A percentile compares a stretch with the other conserved stretches of the same genome.
phyloP scores from a whole-genome alignment of 2,888 invertebrate species.

The Lithosia quadra region DNA sequence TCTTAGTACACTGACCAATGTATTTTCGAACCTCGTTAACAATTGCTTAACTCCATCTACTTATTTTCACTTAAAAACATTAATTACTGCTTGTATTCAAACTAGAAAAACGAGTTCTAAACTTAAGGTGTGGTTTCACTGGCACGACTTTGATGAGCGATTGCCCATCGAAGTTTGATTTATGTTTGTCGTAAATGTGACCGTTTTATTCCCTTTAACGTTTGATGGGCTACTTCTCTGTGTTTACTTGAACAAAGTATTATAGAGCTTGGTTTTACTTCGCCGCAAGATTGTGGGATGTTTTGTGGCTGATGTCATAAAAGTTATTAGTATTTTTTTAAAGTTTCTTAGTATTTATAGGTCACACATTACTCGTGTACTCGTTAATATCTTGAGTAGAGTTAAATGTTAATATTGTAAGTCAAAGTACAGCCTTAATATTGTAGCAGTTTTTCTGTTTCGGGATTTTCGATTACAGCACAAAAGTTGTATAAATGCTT shows the following conservation, averaged over 20 bases:
- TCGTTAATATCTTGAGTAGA: not conserved
- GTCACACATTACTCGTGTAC: slow-evolving; percentile 6
- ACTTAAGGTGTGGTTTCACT: slow-evolving; percentile 56
- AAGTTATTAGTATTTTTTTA: not conserved
- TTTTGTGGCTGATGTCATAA: slow-evolving; percentile 26
- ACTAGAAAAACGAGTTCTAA: slow-evolving; percentile 47
- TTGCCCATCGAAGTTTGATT: slow-evolving; percentile 77
- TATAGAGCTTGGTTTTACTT: slow-evolving; percentile 42
- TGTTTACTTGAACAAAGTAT: slow-evolving; percentile 64
- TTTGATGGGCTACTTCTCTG: slow-evolving; percentile 61
- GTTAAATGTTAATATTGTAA: not conserved
- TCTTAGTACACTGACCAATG: not conserved
- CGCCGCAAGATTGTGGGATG: slow-evolving; percentile 45
- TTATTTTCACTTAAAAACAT: slow-evolving; percentile 42
- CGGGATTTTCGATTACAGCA: not conserved
- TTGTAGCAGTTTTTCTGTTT: not conserved
- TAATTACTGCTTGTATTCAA: slow-evolving; percentile 48
- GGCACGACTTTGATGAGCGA: slow-evolving; percentile 56
- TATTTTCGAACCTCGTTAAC: slow-evolving; percentile 34
- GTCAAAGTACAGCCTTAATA: not conserved
- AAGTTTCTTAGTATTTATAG: not conserved
- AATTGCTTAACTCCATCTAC: slow-evolving; percentile 39
- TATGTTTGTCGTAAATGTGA: slow-evolving; percentile 76
- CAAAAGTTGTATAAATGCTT: no score
- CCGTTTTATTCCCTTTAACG: slow-evolving; percentile 72